Conservation (phyloP, 2,113 vertebrate genomes). For the Eublepharis macularius region DNA sequence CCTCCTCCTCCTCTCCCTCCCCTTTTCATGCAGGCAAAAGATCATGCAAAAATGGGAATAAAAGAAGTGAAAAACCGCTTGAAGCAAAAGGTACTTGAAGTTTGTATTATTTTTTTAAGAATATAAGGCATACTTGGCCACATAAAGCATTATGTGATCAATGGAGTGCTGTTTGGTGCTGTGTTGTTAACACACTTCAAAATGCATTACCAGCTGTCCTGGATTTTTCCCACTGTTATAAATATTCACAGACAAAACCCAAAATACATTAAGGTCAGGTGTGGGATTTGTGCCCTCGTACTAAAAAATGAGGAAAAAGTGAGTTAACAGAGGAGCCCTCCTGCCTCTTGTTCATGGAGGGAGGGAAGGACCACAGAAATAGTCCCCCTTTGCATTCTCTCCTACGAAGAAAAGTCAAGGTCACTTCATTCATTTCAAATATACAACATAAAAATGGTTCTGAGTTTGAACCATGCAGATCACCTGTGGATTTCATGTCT, state of each 20-base stretch:
- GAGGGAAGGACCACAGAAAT: neutral
- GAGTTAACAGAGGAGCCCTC: neutral
- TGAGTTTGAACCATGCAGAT: no score
- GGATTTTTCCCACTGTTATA: conserved; percentile 80
- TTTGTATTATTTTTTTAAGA: conserved; percentile 53
- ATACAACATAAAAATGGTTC: no score
- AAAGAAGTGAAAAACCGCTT: conserved; percentile 94
- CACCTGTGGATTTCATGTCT: no score
- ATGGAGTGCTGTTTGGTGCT: conserved; percentile 79
- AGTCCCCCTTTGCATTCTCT: neutral
- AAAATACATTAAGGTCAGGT: conserved; percentile 74
- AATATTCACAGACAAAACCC: conserved; percentile 79
- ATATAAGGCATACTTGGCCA: conserved; percentile 75
- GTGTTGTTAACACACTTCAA: conserved; percentile 82
- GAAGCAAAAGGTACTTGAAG: conserved; percentile 92
- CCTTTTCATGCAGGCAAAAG: conserved; percentile 89
- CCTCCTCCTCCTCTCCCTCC: no score
- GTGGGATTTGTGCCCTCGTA: conserved; percentile 57
- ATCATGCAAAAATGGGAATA: conserved; percentile 98
- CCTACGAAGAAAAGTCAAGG: neutral
- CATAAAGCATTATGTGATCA: conserved; percentile 80
- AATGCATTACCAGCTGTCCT: conserved; percentile 83
- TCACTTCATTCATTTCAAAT: neutral
- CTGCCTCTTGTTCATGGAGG: neutral
- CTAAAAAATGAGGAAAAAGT: conserved; percentile 43